Conservation (phyloP, 2,113 vertebrate species). For the Zosterops hypoxanthus region DNA sequence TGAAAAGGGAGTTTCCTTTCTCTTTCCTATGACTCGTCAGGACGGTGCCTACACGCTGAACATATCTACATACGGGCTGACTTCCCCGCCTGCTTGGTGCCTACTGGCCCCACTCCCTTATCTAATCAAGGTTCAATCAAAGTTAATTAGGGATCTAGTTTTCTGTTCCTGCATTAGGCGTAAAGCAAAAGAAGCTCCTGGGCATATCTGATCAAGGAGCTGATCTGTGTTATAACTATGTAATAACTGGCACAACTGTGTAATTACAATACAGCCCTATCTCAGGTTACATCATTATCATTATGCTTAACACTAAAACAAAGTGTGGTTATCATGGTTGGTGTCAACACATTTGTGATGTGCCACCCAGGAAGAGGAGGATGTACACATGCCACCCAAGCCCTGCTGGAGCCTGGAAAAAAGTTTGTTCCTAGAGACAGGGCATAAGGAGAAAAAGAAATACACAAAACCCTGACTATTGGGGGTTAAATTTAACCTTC, state of each 20-base stretch:
- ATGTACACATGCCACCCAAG: conserved; percentile 6
- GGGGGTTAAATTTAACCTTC: neutral
- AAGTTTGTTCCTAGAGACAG: neutral
- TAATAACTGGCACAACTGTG: conserved; percentile 70
- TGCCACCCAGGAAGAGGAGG: conserved; percentile 51
- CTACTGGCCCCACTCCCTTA: conserved; percentile 69
- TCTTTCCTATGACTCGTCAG: conserved; percentile 64
- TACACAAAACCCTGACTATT: neutral
- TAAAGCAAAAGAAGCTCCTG: conserved; percentile 70
- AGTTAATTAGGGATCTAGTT: conserved; percentile 70
- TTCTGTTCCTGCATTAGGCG: conserved; percentile 63
- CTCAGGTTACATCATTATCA: conserved; percentile 68
- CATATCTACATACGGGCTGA: conserved; percentile 53
- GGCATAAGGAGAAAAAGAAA: neutral
- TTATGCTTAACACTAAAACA: conserved; percentile 54
- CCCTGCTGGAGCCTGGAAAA: neutral
- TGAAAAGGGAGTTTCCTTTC: conserved; percentile 70
- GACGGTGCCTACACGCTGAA: conserved; percentile 60
- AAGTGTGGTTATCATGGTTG: conserved; percentile 32
- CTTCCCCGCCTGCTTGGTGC: conserved; percentile 68
- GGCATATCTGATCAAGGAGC: conserved; percentile 70
- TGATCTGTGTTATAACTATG: conserved; percentile 69
- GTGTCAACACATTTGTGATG: conserved; percentile 62
- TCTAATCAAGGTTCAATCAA: conserved; percentile 70
- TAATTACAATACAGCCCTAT: conserved; percentile 69